Percentiles rank a stretch among this genome's conserved stretches.
These are phyloP conservation scores for Nannoperca obscura DNA, from an alignment of 2,797 vertebrate genomes.

Conservation along the genomic window DNA sequence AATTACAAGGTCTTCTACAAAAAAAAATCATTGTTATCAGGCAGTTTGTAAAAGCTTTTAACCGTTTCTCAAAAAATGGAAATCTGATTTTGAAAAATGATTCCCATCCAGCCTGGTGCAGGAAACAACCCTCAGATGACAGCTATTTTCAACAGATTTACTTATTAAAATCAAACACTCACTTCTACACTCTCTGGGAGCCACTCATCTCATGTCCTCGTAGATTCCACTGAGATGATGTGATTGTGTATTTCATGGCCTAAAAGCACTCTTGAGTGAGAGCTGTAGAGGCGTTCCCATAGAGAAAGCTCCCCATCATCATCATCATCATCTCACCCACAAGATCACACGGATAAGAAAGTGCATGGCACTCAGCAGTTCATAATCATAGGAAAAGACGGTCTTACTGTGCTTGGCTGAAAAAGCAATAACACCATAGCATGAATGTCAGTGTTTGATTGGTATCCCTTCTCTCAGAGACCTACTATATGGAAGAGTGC, in stretches of 20 bases:
- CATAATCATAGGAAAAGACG: conserved; percentile 32
- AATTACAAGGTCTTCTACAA: not conserved
- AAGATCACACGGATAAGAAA: conserved; percentile 42
- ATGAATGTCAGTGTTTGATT: conserved; percentile 52
- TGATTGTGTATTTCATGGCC: conserved; percentile 25
- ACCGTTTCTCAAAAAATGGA: not conserved
- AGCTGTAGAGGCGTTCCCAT: conserved; percentile 3
- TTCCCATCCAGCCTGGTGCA: not conserved
- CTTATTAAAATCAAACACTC: conserved; percentile 3
- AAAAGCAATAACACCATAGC: conserved; percentile 54
- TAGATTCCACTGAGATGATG: conserved; percentile 10
- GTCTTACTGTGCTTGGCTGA: conserved; percentile 18
- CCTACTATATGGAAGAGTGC: conserved; percentile 42
- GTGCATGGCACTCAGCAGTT: conserved; percentile 20
- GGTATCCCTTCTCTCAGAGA: conserved; percentile 36
- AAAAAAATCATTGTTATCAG: not conserved
- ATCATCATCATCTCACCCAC: conserved; percentile 37
- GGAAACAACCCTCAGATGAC: not conserved
- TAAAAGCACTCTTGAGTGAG: conserved; percentile 18
- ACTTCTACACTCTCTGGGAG: not conserved
- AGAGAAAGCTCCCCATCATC: conserved; percentile 7
- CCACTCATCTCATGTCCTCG: conserved; percentile 3
- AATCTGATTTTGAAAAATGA: not conserved
- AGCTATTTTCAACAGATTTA: not conserved
- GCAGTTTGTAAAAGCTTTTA: not conserved